phyloP scores from a whole-genome alignment of 2,113 vertebrate genomes.

The Phaethon lepturus region DNA sequence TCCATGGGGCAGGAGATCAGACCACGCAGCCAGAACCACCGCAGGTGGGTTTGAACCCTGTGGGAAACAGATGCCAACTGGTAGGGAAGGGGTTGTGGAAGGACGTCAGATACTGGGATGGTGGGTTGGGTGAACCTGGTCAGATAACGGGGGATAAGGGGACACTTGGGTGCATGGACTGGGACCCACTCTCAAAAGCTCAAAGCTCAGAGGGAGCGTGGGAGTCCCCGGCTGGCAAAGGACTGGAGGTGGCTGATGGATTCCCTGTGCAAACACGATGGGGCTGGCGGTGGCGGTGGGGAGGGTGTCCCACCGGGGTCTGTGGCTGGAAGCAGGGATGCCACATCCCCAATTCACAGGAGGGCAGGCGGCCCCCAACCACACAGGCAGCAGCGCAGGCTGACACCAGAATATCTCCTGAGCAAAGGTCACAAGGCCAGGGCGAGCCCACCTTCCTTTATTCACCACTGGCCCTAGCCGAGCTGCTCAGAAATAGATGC shows the following conservation, averaged over 20 bases:
- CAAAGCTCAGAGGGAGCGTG: not conserved
- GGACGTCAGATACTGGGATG: not conserved
- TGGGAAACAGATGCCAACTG: not conserved
- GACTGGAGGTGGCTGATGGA: not conserved
- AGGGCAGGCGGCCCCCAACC: not conserved
- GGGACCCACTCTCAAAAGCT: not conserved
- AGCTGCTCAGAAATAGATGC: not conserved
- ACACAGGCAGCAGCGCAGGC: not conserved
- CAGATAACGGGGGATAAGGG: not conserved
- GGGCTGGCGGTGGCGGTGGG: not conserved
- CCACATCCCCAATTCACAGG: not conserved
- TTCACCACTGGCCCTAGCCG: not conserved
- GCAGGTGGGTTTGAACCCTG: not conserved
- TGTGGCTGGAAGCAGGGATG: not conserved
- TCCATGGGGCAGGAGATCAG: not conserved
- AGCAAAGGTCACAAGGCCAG: not conserved
- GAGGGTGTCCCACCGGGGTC: not conserved
- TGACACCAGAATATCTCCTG: not conserved
- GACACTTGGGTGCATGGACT: not conserved
- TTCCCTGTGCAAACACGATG: not conserved
- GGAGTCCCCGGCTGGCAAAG: fast-evolving
- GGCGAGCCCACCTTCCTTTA: not conserved
- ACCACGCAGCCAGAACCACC: not conserved
- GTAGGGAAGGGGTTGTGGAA: not conserved
- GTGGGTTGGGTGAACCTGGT: not conserved